A percentile compares a stretch with the other conserved stretches of the same genome.
Conservation (phyloP, 2,113 vertebrate genomes). For the Chloroceryle aenea region DNA sequence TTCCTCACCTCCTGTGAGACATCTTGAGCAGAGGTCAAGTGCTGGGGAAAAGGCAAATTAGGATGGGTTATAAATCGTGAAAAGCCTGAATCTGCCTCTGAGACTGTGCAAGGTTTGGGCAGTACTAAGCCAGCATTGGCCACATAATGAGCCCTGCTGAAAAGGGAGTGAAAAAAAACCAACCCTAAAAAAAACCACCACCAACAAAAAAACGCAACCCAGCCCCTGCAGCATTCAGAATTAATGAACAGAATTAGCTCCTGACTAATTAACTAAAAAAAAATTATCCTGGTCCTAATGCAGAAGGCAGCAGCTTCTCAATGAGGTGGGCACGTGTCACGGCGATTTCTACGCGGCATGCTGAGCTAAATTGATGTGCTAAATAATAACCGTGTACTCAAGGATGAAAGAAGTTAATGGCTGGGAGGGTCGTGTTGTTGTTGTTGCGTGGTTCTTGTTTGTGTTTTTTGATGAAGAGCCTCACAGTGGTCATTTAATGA, state of each 20-base stretch:
- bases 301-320: background rate
- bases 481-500: background rate
- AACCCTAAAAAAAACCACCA: background rate
- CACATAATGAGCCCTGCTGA: background rate
- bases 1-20: background rate
- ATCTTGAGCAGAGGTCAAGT: background rate
- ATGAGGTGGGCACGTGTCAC: background rate
- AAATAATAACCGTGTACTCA: background rate
- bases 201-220: background rate
- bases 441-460: background rate
- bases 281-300: background rate
- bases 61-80: background rate
- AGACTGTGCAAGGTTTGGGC: background rate
- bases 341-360: background rate
- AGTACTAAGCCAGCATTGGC: background rate
- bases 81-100: background rate
- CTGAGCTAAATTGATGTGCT: background rate
- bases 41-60: background rate
- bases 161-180: background rate
- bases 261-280: background rate
- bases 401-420: background rate
- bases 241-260: slow-evolving; percentile 24
- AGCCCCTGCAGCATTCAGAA: background rate
- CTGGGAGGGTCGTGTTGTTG: background rate
- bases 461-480: background rate